Evolutionary conservation across 1,140 invertebrate genomes (phyloP), one percentile per base, ranked within the genome.

Genomic region (Sogatella furcifera): DNA sequence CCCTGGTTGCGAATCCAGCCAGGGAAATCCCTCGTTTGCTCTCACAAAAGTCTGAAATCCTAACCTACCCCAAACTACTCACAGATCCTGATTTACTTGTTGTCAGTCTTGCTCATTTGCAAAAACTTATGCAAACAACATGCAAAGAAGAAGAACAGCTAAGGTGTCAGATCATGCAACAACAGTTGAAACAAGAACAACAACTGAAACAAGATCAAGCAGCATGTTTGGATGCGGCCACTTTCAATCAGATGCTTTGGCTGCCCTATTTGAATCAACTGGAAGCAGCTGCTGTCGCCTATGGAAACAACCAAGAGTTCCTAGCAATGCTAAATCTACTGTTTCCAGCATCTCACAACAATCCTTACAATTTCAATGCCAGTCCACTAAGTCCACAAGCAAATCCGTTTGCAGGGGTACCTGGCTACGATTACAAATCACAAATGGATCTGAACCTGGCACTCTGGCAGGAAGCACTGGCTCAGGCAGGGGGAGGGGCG

Each of bases 61-160:
- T 88, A 44, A 80, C 82, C 15, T 86, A 80, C 65, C 85, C 86
- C 0, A 80, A 84, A 64, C 73, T 89, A 1, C 70, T 88, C 21
- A 80, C 83, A 67, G 87, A 90, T 73, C 86, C 86, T 5, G 86
- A 90, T 69, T 81, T 90, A 57, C 70, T 90, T 6, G 86, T 89
- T 1, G 84, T 91, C 64, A 87, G 85, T 22, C 73, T 90, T 66
- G 77, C 82, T 3, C 86, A 89, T 73, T 71, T 91, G 19, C 86
- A 89, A 72, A 80, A 80, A n/a, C 83, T 89, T 19, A 69, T 89
- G 71, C 60, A 72, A 68, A 64, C 60, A 42, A 68, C 67, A 38
- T 61, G 64, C 10, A 66, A 67, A 42, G 65, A 69, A 19, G 65
- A 65, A 46, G 58, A 65, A 64, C 63, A 64, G 13, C 55, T 62